Base-by-base conservation (phyloP, 2,797 vertebrate genomes). In the Danionella dracula region DNA sequence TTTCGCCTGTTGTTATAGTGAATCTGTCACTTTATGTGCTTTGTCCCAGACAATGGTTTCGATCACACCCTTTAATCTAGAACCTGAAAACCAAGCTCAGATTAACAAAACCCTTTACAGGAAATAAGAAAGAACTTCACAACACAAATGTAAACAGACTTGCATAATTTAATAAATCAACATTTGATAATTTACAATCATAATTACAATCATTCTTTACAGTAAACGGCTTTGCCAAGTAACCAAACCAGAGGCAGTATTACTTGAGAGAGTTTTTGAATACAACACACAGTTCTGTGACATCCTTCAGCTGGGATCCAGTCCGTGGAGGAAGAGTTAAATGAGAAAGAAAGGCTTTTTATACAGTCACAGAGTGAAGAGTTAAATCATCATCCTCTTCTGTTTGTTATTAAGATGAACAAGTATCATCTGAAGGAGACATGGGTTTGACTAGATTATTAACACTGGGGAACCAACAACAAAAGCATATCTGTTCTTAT, bases 201-300 rank as follows among this genome's bases (percentile, higher is more conserved):
- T 68, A 85, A 83, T 77, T 76, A 75, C 82, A 56, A 57, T 31
- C 54, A 85, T 81, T 78, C 12, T 61, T 83, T 82, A 87, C 83
- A 86, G 85, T 87, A 87, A 89, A 86, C 86, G 81, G 77, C 80
- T 79, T 78, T 79, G 68, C 81, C 87, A 85, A 87, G 85, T 77
- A 82, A 78, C 57, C 61, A 81, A 86, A 72, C 66, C 74, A 67
- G 74, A 79, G 79, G 48, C 70, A 19, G 67, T 72, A 64, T 15
- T 32, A 16, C 17, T 13, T 48, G 32, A 29, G 8, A 64, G 23
- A 34, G 8, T n/a, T 42, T 61, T 53, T 49, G 38, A 58, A 59
- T 34, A 65, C 20, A 61, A 72, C 11, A 37, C 31, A 55, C 5
- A 2, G 10, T 50, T 46, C 9, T 23, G 57, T 7, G 15, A 31